These are phyloP conservation scores for Furnarius figulus DNA, from an alignment of 2,113 vertebrate species.

Conservation along the genomic window DNA sequence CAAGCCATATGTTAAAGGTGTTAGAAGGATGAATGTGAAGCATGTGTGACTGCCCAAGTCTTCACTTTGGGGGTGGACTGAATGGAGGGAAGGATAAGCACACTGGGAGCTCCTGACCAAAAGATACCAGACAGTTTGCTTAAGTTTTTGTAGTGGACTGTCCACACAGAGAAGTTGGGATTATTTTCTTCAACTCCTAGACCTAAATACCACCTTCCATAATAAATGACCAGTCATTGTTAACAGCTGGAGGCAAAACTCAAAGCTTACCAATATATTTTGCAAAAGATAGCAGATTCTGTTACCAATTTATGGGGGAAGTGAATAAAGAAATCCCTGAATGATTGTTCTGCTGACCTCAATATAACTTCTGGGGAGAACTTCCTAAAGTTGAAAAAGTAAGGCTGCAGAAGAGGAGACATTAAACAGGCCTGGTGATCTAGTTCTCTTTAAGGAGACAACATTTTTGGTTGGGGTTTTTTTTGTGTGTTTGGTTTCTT, in stretches of 20 bases:
- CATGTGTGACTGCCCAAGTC: neutral
- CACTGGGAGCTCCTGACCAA: neutral
- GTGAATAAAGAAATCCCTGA: neutral
- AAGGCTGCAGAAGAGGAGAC: neutral
- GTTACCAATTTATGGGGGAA: constrained; percentile 3
- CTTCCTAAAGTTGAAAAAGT: neutral
- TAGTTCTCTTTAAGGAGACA: neutral
- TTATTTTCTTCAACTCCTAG: neutral
- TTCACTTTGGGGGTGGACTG: neutral
- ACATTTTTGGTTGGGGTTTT: neutral
- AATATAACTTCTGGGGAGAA: neutral
- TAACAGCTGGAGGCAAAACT: neutral
- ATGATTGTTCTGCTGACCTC: neutral
- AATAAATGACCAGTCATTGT: neutral
- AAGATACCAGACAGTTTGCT: neutral
- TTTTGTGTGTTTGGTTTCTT: too few relatives aligned
- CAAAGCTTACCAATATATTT: neutral
- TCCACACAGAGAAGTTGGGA: neutral
- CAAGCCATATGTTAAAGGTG: neutral
- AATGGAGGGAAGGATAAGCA: neutral
- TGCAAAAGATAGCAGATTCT: neutral
- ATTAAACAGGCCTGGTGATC: neutral
- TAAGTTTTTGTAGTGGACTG: neutral
- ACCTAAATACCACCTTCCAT: neutral
- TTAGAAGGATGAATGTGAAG: neutral